phyloP scores from a whole-genome alignment of 2,797 vertebrate species.

The Denticeps clupeoides region DNA sequence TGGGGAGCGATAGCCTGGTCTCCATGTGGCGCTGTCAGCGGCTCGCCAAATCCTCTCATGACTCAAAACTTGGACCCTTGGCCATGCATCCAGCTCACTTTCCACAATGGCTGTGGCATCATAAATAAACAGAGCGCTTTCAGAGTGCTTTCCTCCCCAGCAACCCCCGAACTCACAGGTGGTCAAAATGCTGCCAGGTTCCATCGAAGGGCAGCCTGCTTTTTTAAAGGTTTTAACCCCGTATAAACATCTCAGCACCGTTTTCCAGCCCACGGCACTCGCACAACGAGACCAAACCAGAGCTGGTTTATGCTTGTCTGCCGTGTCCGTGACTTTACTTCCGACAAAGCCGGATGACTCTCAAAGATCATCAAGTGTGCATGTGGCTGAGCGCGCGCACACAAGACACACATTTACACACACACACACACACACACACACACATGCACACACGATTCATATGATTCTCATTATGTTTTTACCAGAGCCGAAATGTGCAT shows the following conservation, averaged over 20 bases:
- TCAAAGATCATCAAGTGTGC: conserved; percentile 38
- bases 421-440: too few relatives aligned
- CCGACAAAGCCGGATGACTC: conserved; percentile 40
- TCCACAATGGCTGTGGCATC: conserved; percentile 20
- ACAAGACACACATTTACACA: conserved; percentile 23
- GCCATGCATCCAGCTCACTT: conserved; percentile 26
- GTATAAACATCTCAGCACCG: conserved; percentile 21
- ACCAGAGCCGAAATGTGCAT: too few relatives aligned
- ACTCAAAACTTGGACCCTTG: conserved; percentile 32
- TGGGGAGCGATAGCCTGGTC: conserved; percentile 10
- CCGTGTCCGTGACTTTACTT: conserved; percentile 46
- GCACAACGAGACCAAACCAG: too few relatives aligned
- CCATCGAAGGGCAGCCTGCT: conserved; percentile 14
- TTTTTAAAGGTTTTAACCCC: conserved; percentile 23
- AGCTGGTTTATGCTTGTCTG: conserved; percentile 38
- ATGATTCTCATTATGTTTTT: too few relatives aligned
- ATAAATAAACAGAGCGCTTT: conserved; percentile 15
- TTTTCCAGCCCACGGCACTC: too few relatives aligned
- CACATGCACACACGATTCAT: too few relatives aligned
- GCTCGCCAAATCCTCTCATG: conserved; percentile 27
- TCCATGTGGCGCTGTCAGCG: background rate
- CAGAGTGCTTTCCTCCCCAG: background rate
- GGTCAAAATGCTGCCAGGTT: conserved; percentile 21
- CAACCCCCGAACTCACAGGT: conserved; percentile 15
- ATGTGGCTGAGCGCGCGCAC: conserved; percentile 26